phyloP scores from a whole-genome alignment of 1,140 invertebrate genomes.

The Orchesella cincta region DNA sequence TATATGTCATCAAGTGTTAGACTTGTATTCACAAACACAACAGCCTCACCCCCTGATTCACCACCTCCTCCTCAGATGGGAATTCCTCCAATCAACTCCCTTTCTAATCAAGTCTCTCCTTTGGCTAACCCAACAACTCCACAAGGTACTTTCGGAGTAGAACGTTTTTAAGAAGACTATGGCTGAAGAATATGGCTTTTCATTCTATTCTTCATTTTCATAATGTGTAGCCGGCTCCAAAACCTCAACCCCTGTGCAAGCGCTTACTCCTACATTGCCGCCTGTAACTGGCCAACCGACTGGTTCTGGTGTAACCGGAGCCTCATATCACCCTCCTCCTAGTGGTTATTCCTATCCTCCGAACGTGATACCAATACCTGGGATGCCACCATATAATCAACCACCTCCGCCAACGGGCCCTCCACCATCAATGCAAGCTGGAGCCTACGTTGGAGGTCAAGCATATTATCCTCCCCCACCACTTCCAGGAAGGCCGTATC shows the following conservation, averaged over 20 bases:
- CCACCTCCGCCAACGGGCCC: not conserved
- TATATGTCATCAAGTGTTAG: conserved; percentile 90
- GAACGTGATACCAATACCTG: too few relatives aligned
- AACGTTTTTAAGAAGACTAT: not conserved
- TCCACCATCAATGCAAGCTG: not conserved
- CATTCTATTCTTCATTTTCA: not conserved
- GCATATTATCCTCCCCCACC: not conserved
- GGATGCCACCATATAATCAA: not conserved
- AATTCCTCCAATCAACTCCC: not conserved
- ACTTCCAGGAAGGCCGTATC: not conserved
- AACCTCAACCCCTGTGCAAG: conserved; percentile 23
- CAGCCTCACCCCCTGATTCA: conserved; percentile 66
- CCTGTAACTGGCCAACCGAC: not conserved
- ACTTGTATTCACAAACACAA: conserved; percentile 75
- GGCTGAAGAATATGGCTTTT: not conserved
- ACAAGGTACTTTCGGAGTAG: not conserved
- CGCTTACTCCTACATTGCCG: conserved; percentile 15
- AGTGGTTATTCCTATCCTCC: not conserved
- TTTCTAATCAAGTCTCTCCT: not conserved
- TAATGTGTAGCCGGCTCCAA: conserved; percentile 16
- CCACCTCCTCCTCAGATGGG: conserved; percentile 54
- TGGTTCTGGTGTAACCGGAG: not conserved
- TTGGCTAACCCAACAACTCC: conserved; percentile 20
- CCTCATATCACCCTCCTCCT: conserved; percentile 6
- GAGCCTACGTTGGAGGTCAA: not conserved